Conservation (phyloP, 2,113 vertebrate species). For the Cyphomyrus discorhynchus region DNA sequence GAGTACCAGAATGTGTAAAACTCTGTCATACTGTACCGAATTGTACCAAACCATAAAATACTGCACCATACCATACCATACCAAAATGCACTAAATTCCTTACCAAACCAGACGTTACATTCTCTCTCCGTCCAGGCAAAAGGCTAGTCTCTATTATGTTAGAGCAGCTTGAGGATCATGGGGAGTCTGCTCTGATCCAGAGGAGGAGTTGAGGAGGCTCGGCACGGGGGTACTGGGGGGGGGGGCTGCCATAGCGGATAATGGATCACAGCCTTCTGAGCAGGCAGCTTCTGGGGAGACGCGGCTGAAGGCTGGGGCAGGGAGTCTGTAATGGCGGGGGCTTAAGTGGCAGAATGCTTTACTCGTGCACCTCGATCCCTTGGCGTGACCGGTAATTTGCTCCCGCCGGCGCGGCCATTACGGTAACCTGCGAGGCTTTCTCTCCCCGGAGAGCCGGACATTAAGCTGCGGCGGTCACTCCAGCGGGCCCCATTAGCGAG, state of each 20-base stretch:
- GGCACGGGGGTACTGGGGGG: background rate
- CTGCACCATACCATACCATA: background rate
- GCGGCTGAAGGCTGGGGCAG: background rate
- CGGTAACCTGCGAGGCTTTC: constrained; percentile 81
- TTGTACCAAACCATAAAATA: background rate
- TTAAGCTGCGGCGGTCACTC: constrained; percentile 75
- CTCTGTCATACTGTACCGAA: background rate
- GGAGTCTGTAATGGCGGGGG: constrained; percentile 25
- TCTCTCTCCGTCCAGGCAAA: background rate
- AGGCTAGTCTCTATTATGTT: background rate
- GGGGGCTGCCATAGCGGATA: background rate
- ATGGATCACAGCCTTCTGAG: constrained; percentile 1
- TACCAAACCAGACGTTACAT: background rate
- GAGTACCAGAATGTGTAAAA: background rate
- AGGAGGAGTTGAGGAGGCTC: background rate
- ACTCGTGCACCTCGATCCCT: background rate
- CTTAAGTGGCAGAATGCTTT: background rate
- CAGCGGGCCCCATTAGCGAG: constrained; percentile 75
- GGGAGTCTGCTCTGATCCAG: background rate
- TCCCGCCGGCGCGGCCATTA: constrained; percentile 78
- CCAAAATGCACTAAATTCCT: background rate
- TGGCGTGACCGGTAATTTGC: constrained; percentile 81
- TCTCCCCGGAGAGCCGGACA: constrained; percentile 76
- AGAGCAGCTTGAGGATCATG: background rate
- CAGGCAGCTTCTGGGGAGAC: background rate